Base-by-base conservation (phyloP, 2,113 vertebrate genomes). In the Geococcyx californianus region DNA sequence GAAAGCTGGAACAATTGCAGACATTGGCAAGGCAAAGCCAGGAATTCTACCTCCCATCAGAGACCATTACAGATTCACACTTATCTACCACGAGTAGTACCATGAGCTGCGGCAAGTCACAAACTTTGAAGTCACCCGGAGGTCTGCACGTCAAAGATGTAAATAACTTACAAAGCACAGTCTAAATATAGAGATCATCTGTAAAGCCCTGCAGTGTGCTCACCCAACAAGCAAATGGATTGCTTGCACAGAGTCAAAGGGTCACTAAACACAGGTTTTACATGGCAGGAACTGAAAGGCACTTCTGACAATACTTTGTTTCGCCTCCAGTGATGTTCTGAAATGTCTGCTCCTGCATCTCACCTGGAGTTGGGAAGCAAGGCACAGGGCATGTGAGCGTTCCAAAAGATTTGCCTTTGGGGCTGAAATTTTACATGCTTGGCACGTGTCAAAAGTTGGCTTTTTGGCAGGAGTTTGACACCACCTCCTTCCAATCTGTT, bases 361-460 rank as follows among this genome's bases (percentile, higher is more conserved):
- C 90, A 90, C 73, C 66, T 89, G 90, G 54, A 92, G 56, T 8
- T 73, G 45, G 80, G 70, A 92, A 87, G 69, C 60, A 88, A 72
- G 66, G 56, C 89, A 86, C 17, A 63, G 44, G 40, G 28, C 21
- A 62, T 33, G 34, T 2, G 31, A 90, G 79, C 72, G 81, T 81
- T 74, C 85, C 60, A 90, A 75, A 88, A 74, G 47, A 77, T 69
- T 60, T 90, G 79, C 72, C 82, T 90, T 87, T 81, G 59, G 40
- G 56, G 56, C 24, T 89, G 76, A 86, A 92, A 90, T 29, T 24
- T 60, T 77, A 20, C 8, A 67, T 28, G 68, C 44, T 73, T 91
- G 84, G 62, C 74, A 86, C 40, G 2, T 54, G 60, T 85, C 93
- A 90, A 93, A 90, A 87, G 51, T 38, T 88, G 69, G 36, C 16